Evolutionary conservation across 2,113 vertebrate species (phyloP), one percentile per base, ranked within the genome.

Genomic region (Pampusana beccarii): DNA sequence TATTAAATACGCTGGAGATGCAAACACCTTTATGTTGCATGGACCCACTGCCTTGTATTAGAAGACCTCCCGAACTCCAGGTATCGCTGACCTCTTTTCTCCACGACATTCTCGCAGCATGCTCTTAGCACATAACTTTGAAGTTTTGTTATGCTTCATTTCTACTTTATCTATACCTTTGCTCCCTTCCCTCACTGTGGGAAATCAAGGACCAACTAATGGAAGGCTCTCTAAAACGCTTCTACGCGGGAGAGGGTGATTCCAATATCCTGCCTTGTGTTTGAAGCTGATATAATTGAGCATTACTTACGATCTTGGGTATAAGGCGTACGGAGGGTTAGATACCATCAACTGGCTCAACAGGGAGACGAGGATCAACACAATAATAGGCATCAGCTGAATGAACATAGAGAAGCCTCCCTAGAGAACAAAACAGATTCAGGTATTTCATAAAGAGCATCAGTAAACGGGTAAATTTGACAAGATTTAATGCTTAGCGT

Each of bases 321-420:
- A 99, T 90, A 99, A 99, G 95, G 99, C 98, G 29, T 99, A 99
- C 36, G 99, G 99, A 96, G 99, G 99, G 80, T 99, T 99, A 50
- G 99, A 99, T 80, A 99, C 99, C 99, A 99, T 99, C 98, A 99
- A 42, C 96, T 99, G 99, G 97, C 99, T 99, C 96, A 99, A 96
- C 88, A 99, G 97, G 53, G 99, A 99, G 86, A 99, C 99, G 28
- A 99, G 98, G 91, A 99, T 99, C 97, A 99, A 96, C 44, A 99
- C 98, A 92, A 99, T 98, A 66, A 99, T 98, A 84, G 99, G 99
- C 99, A 99, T 99, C 97, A 99, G 97, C 97, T 99, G 99, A 95
- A 99, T 99, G 90, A 99, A 99, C 98, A 99, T 99, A 74, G 99
- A 99, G 97, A 99, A 99, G 50, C 99, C 99, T 82, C 99, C 99